Evolutionary conservation across 92 coral and sea anemone genomes (phyloP).

Genomic region (Epizoanthus illoricatus): DNA sequence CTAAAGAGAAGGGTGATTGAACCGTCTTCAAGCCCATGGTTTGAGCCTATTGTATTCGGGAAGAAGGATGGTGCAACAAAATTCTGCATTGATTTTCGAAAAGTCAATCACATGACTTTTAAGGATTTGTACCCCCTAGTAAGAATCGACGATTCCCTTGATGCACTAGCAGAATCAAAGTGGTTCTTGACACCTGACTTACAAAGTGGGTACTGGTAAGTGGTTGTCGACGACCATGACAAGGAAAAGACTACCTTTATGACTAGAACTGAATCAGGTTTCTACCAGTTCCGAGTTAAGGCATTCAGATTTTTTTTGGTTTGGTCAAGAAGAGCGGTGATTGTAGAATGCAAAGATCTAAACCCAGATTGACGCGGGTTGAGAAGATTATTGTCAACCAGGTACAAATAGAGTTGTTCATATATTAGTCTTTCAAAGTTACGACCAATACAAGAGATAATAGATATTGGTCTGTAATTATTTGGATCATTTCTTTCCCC

Average conservation of each 20-base stretch:
- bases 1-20: constrained; percentile 26
- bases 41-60: constrained; percentile 19
- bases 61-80: constrained; percentile 40
- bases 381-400: too few species aligned
- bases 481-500: too few species aligned
- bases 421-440: too few species aligned
- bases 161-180: constrained; percentile 8
- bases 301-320: constrained; percentile 40
- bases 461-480: too few species aligned
- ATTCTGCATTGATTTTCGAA: constrained; percentile 34
- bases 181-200: constrained; percentile 41
- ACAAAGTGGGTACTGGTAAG: constrained; percentile 34
- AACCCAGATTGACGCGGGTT: too few species aligned
- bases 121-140: constrained; percentile 37
- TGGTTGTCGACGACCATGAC: constrained; percentile 1
- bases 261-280: constrained; percentile 24
- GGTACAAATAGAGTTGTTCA: too few species aligned
- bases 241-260: constrained; percentile 37
- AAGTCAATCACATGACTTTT: constrained; percentile 16
- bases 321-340: too few species aligned
- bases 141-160: constrained; percentile 21
- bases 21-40: constrained; percentile 36
- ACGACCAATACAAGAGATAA: too few species aligned
- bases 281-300: constrained; percentile 31
- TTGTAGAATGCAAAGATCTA: too few species aligned